These are phyloP conservation scores for Crocidura indochinensis DNA, from an alignment of 2,797 vertebrate species.

Conservation along the genomic window DNA sequence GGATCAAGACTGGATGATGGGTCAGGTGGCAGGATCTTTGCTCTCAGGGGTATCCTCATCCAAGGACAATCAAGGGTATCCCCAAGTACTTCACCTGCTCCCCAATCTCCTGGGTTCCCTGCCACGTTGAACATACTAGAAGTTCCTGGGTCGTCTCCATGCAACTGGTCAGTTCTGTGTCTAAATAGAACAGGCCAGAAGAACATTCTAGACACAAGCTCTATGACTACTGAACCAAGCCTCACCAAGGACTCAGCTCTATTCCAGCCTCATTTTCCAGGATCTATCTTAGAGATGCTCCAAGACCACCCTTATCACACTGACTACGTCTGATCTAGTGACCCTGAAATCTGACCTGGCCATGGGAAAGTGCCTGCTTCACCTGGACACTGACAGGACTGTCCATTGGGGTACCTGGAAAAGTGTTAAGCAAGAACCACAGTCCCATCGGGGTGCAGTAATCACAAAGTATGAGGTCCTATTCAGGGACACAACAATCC, in stretches of 20 bases:
- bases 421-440: background rate
- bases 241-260: too few relatives aligned
- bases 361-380: background rate
- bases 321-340: too few relatives aligned
- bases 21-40: too few relatives aligned
- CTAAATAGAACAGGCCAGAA: background rate
- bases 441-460: background rate
- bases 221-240: background rate
- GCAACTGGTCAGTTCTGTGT: too few relatives aligned
- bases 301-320: too few relatives aligned
- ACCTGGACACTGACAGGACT: too few relatives aligned
- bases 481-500: rapidly evolving
- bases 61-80: background rate
- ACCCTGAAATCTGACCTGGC: too few relatives aligned
- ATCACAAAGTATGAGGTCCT: background rate
- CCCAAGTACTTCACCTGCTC: too few relatives aligned
- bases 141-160: background rate
- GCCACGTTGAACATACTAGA: background rate
- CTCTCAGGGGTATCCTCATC: background rate
- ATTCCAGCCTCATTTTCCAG: too few relatives aligned
- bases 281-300: too few relatives aligned
- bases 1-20: too few relatives aligned
- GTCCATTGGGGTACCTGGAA: background rate
- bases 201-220: background rate
- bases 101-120: too few relatives aligned